Evolutionary conservation across 2,113 vertebrate genomes (phyloP).

Genomic region (Propithecus coquereli): DNA sequence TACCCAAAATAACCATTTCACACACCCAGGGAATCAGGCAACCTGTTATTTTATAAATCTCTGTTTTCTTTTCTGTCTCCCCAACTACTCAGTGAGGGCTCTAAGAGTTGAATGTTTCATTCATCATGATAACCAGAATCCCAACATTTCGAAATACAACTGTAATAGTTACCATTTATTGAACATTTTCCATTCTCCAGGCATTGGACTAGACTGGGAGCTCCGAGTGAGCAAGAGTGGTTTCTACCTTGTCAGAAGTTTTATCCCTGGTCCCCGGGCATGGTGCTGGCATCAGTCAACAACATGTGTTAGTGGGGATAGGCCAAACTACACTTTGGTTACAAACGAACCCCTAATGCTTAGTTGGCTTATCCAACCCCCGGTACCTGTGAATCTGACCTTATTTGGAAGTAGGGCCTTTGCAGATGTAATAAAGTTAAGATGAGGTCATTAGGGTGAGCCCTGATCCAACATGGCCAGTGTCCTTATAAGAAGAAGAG

Average conservation of each 20-base stretch:
- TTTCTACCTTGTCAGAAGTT: not conserved
- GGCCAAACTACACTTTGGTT: not conserved
- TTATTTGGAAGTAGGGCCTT: not conserved
- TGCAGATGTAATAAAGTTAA: not conserved
- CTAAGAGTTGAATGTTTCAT: not conserved
- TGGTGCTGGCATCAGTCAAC: not conserved
- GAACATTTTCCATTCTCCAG: not conserved
- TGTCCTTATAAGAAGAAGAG: not conserved
- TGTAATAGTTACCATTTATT: not conserved
- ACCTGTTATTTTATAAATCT: not conserved
- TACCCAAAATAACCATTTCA: not conserved
- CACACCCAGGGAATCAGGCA: too few species aligned
- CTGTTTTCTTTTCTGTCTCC: not conserved
- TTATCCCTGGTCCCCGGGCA: too few species aligned
- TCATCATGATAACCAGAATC: not conserved
- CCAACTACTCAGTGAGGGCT: not conserved
- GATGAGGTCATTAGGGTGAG: not conserved
- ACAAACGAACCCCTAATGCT: not conserved
- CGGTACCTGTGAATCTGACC: not conserved
- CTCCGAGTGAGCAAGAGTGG: too few species aligned
- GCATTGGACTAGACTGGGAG: not conserved
- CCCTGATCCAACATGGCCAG: too few species aligned
- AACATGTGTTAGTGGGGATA: fast-evolving
- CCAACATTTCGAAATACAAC: not conserved
- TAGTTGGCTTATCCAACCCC: not conserved